phyloP scores from a whole-genome alignment of 2,797 vertebrate species.

The Gymnocypris eckloni region DNA sequence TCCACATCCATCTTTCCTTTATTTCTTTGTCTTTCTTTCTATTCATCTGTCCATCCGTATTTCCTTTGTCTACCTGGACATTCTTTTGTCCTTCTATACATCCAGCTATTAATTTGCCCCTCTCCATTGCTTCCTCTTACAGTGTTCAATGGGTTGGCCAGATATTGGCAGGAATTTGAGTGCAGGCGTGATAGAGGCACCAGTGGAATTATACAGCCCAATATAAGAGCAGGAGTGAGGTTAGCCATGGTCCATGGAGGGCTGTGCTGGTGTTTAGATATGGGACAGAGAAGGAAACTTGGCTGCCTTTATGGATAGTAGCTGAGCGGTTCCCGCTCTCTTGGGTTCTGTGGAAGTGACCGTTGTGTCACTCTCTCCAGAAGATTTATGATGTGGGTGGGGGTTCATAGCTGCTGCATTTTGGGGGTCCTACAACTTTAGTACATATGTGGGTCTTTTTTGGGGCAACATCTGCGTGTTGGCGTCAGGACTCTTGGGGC shows the following conservation, averaged over 20 bases:
- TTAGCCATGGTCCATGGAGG: slow-evolving; percentile 58
- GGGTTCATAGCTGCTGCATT: not conserved
- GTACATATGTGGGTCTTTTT: slow-evolving; percentile 49
- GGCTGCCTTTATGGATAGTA: slow-evolving; percentile 20
- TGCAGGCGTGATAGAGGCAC: slow-evolving; percentile 20
- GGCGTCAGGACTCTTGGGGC: slow-evolving; percentile 65
- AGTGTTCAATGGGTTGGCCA: slow-evolving; percentile 20
- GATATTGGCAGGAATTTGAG: slow-evolving; percentile 28
- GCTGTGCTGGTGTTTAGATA: slow-evolving; percentile 61
- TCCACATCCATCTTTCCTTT: not conserved
- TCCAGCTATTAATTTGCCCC: not conserved
- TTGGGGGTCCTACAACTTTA: slow-evolving; percentile 7
- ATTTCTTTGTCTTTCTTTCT: not conserved
- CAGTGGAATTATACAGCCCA: slow-evolving; percentile 26
- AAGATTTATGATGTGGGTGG: slow-evolving; percentile 16
- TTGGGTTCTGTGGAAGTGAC: slow-evolving; percentile 17
- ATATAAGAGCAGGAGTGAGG: slow-evolving; percentile 28
- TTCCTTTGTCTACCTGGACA: not conserved
- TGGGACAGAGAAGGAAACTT: slow-evolving; percentile 52
- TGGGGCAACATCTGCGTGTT: slow-evolving; percentile 55
- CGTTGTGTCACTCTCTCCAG: slow-evolving; percentile 24
- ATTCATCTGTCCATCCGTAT: too few species aligned
- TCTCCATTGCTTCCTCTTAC: not conserved
- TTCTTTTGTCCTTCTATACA: not conserved
- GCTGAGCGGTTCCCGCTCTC: not conserved